Conservation (phyloP, 2,113 vertebrate species). For the Crocuta crocuta region DNA sequence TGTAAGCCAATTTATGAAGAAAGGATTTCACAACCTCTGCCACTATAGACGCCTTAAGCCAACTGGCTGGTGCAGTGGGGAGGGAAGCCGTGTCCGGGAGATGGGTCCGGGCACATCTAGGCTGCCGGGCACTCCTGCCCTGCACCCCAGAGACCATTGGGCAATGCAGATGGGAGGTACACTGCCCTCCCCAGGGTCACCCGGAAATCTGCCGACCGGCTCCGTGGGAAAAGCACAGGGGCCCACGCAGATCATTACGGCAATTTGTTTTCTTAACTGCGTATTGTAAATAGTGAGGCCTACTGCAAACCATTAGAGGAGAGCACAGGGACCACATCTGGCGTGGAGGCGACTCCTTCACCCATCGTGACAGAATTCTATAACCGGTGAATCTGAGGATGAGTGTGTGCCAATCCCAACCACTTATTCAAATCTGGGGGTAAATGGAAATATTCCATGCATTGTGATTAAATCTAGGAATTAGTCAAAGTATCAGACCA, state of each 20-base stretch:
- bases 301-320: not conserved
- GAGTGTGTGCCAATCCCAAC: fast-evolving
- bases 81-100: not conserved
- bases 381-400: fast-evolving
- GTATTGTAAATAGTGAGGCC: fast-evolving
- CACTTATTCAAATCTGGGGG: not conserved
- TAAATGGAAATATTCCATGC: not conserved
- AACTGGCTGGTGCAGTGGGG: not conserved
- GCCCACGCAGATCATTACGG: fast-evolving
- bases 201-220: fast-evolving
- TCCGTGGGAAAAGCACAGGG: not conserved
- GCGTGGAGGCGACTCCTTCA: fast-evolving
- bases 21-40: conserved; percentile 42
- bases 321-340: not conserved
- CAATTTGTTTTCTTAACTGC: fast-evolving
- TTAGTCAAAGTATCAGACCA: not conserved
- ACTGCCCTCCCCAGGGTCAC: not conserved
- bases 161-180: not conserved
- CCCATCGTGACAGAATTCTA: fast-evolving
- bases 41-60: not conserved
- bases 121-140: not conserved
- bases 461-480: not conserved
- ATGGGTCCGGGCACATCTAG: not conserved
- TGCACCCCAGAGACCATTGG: not conserved
- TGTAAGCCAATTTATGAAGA: conserved; percentile 1